A percentile compares a stretch with the other conserved stretches of the same genome.
Evolutionary conservation across 2,797 vertebrate species (phyloP).

Genomic region (Etheostoma nigrum): DNA sequence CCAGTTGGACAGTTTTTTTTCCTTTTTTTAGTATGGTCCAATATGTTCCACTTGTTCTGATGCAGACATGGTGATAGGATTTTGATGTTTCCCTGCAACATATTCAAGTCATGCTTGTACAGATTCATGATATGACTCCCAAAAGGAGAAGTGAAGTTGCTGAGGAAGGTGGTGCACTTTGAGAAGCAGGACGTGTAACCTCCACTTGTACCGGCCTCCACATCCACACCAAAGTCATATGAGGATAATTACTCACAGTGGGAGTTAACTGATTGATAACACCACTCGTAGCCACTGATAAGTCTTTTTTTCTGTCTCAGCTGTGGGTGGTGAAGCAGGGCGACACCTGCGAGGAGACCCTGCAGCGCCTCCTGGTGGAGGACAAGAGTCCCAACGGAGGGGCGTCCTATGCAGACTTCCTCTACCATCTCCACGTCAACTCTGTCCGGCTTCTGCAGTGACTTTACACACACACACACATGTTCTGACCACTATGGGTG

Average conservation of each 20-base stretch:
- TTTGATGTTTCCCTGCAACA: too few relatives aligned
- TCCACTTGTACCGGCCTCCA: neutral
- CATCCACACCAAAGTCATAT: neutral
- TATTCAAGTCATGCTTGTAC: neutral
- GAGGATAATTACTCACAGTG: neutral
- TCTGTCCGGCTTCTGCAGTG: slow-evolving; percentile 80
- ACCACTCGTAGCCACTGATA: neutral
- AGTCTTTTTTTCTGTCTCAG: slow-evolving; percentile 59
- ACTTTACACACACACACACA: slow-evolving; percentile 10
- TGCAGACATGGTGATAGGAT: too few relatives aligned
- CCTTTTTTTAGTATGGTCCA: too few relatives aligned
- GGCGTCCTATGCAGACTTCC: slow-evolving; percentile 87
- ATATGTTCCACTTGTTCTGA: too few relatives aligned
- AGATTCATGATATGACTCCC: neutral
- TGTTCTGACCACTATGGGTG: slow-evolving; percentile 3
- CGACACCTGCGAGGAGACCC: slow-evolving; percentile 81
- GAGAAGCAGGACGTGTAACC: neutral
- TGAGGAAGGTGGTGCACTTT: neutral
- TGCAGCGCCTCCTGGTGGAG: slow-evolving; percentile 85
- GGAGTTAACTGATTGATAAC: neutral
- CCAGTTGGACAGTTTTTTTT: too few relatives aligned
- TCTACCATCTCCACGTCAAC: slow-evolving; percentile 86
- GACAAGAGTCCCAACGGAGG: slow-evolving; percentile 88
- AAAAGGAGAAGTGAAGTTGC: neutral
- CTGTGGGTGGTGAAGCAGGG: slow-evolving; percentile 84